Conservation (phyloP, 2,113 vertebrate genomes). For the Megaceryle torquata region DNA sequence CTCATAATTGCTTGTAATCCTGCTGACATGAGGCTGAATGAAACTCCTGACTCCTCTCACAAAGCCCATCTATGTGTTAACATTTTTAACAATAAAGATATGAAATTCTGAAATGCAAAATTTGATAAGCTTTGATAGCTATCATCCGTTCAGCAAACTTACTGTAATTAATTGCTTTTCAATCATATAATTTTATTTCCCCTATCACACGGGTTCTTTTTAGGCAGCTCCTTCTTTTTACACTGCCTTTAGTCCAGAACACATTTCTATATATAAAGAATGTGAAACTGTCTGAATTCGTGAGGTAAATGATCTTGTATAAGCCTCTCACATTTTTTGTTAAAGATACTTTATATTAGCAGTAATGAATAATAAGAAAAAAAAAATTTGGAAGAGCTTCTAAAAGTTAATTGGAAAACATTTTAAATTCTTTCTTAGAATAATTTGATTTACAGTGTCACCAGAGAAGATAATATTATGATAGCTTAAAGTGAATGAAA, state of each 20-base stretch:
- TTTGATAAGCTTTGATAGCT: constrained; percentile 53
- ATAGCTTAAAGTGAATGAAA: neutral
- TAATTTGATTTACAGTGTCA: neutral
- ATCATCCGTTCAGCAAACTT: constrained; percentile 18
- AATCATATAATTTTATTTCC: constrained; percentile 3
- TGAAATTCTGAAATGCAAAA: constrained; percentile 14
- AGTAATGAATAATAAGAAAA: neutral
- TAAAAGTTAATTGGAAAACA: neutral
- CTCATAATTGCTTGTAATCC: constrained; percentile 51
- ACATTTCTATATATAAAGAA: neutral
- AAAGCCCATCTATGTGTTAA: constrained; percentile 3
- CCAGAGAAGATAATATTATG: neutral
- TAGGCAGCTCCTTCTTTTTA: neutral
- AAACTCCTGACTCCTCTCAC: constrained; percentile 32
- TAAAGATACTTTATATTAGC: neutral
- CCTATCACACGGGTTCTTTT: neutral
- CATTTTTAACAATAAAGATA: neutral
- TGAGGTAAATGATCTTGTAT: neutral
- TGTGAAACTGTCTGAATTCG: neutral
- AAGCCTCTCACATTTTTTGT: neutral
- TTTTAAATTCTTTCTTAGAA: neutral
- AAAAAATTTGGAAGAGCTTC: neutral
- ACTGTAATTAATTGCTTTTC: constrained; percentile 43
- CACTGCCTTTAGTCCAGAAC: neutral
- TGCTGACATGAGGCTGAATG: constrained; percentile 39